Conservation (phyloP, 2,797 vertebrate species). For the Hypotaenidia philippensis region DNA sequence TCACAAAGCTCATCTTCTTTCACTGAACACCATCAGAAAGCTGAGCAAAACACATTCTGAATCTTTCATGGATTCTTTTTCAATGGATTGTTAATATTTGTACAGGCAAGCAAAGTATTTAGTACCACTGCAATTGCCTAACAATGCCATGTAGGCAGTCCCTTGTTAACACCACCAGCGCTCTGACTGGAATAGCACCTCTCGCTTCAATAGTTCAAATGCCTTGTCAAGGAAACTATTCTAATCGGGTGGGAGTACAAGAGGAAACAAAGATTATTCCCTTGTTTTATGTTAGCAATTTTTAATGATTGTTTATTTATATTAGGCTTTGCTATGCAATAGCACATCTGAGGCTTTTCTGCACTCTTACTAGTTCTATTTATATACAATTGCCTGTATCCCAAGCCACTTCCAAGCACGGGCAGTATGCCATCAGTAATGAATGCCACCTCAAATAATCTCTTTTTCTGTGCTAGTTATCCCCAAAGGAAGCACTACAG, state of each 20-base stretch:
- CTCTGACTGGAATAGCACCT: not conserved
- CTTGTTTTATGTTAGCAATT: slow-evolving; percentile 49
- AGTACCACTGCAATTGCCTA: not conserved
- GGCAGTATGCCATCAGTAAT: slow-evolving; percentile 40
- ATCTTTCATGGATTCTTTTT: slow-evolving; percentile 30
- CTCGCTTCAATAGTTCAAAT: slow-evolving; percentile 11
- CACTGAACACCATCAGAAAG: not conserved
- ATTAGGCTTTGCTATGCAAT: slow-evolving; percentile 34
- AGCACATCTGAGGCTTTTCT: slow-evolving; percentile 35
- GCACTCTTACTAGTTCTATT: not conserved
- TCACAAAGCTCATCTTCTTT: slow-evolving; percentile 30
- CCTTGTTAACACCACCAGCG: not conserved
- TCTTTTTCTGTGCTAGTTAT: not conserved
- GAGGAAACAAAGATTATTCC: slow-evolving; percentile 43
- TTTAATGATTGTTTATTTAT: slow-evolving; percentile 62
- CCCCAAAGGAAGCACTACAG: not conserved
- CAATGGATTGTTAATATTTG: slow-evolving; percentile 47
- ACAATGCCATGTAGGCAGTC: not conserved
- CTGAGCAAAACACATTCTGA: not conserved
- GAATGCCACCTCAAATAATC: slow-evolving; percentile 22
- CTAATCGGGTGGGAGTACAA: slow-evolving; percentile 22
- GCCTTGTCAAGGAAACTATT: not conserved
- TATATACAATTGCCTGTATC: not conserved
- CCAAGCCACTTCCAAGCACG: not conserved
- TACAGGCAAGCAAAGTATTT: slow-evolving; percentile 27